Evolutionary conservation across 1,140 invertebrate genomes (phyloP), one percentile per base, ranked within the genome.

Genomic region (Drosophila parabipectinata): DNA sequence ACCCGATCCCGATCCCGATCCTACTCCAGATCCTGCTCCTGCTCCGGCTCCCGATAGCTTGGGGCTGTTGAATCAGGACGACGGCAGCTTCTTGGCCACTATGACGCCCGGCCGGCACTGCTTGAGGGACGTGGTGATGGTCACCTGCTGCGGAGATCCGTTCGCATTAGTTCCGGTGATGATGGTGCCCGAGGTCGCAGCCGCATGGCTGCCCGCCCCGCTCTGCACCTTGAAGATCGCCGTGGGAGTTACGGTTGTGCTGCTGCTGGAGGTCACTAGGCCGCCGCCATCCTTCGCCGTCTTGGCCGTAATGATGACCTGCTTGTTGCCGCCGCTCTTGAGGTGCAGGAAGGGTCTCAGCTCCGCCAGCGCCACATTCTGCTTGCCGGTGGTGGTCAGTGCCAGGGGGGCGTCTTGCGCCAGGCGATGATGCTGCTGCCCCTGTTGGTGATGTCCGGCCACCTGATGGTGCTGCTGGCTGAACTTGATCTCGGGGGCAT

Each of bases 41-140:
- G 18, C 21, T 18, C 45, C 57, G 7, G 41, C 12, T 60, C n/a
- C 51, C 54, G 41, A 9, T 61, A n/a, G 30, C 14, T 64, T 68
- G 47, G 66, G 82, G 77, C 75, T 14, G 51, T 67, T 67, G 63
- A 91, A 92, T 92, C 91, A 92, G 76, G 91, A 92, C 48, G 88
- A 91, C 76, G 90, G 90, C 72, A 91, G 53, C 75, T 95, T 95
- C 91, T 97, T 97, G 50, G 96, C 96, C 55, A 97, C 96, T 75
- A 97, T 97, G 18, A 97, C 96, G 59, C 96, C 96, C 8, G 96
- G 96, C 77, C 96, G 94, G 72, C 95, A 95, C 77, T 97, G 96
- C 75, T 95, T 91, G 6, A 91, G 63, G 0, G 93, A 64, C 92
- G 93, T 68, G 92, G 93, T 84, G 48, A 92, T 90, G 57, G 91